A percentile compares a stretch with the other conserved stretches of the same genome.
These are phyloP conservation scores for Triplophysa dalaica DNA, from an alignment of 2,113 vertebrate genomes.

Conservation along the genomic window DNA sequence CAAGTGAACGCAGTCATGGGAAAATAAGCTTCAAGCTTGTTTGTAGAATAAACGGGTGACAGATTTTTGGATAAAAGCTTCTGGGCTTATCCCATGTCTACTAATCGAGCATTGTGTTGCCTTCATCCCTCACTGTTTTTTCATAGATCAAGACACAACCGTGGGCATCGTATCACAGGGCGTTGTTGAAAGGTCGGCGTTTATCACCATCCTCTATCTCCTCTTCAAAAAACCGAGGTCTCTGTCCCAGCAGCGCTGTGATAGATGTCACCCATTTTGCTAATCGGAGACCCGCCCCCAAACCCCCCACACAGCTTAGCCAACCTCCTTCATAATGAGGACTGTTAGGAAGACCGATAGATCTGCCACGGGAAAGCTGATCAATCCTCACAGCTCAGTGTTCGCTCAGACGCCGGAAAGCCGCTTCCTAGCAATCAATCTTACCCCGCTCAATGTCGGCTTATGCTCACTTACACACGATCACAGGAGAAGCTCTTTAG, in stretches of 20 bases:
- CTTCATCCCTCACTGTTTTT: neutral
- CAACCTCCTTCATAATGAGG: constrained; percentile 55
- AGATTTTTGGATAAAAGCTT: constrained; percentile 1
- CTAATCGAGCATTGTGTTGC: neutral
- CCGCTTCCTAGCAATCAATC: constrained; percentile 41
- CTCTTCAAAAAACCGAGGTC: constrained; percentile 1
- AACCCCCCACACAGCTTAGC: constrained; percentile 34
- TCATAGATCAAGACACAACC: neutral
- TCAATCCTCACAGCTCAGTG: constrained; percentile 43
- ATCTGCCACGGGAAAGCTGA: constrained; percentile 53
- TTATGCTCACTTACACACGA: neutral
- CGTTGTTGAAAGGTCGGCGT: neutral
- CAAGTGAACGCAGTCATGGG: neutral
- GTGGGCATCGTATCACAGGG: neutral
- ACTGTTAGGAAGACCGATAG: constrained; percentile 58
- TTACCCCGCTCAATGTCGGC: constrained; percentile 23
- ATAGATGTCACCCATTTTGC: constrained; percentile 14
- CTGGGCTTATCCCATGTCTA: neutral
- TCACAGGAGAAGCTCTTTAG: constrained; percentile 9
- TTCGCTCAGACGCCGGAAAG: constrained; percentile 40
- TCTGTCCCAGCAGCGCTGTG: constrained; percentile 18
- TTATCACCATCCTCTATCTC: neutral
- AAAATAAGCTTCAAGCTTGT: neutral
- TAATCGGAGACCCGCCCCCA: constrained; percentile 21
- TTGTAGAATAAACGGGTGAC: neutral